Conservation (phyloP, 2,113 vertebrate genomes). For the Hiodon alosoides region DNA sequence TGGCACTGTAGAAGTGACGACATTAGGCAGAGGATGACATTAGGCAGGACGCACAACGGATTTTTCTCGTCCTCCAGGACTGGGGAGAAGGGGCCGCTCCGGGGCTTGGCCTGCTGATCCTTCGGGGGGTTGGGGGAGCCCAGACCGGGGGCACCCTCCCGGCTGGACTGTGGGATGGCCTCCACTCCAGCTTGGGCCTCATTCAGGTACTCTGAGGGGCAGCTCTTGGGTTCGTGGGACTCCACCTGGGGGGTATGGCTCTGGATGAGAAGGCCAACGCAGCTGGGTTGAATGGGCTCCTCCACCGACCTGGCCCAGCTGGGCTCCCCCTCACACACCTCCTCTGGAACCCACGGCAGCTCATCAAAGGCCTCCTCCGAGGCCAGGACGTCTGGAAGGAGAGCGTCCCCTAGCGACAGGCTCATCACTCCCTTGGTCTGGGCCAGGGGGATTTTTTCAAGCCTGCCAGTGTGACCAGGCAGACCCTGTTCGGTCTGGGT, state of each 20-base stretch:
- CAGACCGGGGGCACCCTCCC: slow-evolving; percentile 38
- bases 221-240: slow-evolving; percentile 46
- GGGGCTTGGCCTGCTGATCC: slow-evolving; percentile 41
- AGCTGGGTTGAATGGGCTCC: slow-evolving; percentile 52
- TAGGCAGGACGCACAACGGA: slow-evolving; percentile 43
- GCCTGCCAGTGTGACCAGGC: neutral
- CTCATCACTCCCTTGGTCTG: slow-evolving; percentile 37
- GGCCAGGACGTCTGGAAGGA: slow-evolving; percentile 27
- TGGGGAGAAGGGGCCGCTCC: slow-evolving; percentile 43
- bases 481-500: slow-evolving; percentile 57
- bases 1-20: neutral
- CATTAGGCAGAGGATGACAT: neutral
- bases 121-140: slow-evolving; percentile 31
- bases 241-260: slow-evolving; percentile 46
- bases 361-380: slow-evolving; percentile 19
- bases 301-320: slow-evolving; percentile 51
- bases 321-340: slow-evolving; percentile 12
- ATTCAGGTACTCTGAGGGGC: neutral
- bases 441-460: slow-evolving; percentile 30
- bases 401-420: slow-evolving; percentile 58
- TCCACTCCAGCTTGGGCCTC: neutral
- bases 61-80: slow-evolving; percentile 50
- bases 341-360: neutral
- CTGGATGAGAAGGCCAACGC: slow-evolving; percentile 20
- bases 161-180: slow-evolving; percentile 46